Percentiles rank a stretch among this genome's conserved stretches.
These are phyloP conservation scores for Tonatia bakeri DNA, from an alignment of 2,113 vertebrate species.

Conservation along the genomic window DNA sequence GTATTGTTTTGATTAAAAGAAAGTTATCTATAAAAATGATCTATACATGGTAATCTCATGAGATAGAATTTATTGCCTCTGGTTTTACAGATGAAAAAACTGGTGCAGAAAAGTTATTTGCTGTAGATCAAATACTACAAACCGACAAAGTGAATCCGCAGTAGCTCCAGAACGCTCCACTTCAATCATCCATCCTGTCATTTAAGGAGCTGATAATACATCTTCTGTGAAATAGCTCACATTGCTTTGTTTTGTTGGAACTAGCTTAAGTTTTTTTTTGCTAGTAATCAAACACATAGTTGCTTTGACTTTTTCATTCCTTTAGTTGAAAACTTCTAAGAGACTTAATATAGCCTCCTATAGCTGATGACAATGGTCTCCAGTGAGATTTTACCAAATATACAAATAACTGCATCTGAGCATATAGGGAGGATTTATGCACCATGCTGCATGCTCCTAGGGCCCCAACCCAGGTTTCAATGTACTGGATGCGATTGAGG, in stretches of 20 bases:
- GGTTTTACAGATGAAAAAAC: not conserved
- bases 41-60: not conserved
- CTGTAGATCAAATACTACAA: not conserved
- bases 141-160: not conserved
- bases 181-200: not conserved
- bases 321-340: not conserved
- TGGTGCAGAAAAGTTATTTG: not conserved
- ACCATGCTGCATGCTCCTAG: not conserved
- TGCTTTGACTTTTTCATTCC: not conserved
- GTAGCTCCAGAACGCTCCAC: no score
- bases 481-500: not conserved
- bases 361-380: not conserved
- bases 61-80: not conserved
- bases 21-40: not conserved
- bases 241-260: not conserved
- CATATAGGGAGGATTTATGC: not conserved
- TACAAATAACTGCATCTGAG: not conserved
- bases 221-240: not conserved
- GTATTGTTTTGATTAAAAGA: not conserved
- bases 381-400: not conserved
- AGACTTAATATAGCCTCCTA: not conserved
- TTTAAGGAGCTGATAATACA: not conserved
- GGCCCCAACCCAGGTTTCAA: not conserved
- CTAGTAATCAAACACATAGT: not conserved
- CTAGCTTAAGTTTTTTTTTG: not conserved